Evolutionary conservation across 2,797 vertebrate genomes (phyloP), one percentile per base, ranked within the genome.

Genomic region (Amniataba percoides): DNA sequence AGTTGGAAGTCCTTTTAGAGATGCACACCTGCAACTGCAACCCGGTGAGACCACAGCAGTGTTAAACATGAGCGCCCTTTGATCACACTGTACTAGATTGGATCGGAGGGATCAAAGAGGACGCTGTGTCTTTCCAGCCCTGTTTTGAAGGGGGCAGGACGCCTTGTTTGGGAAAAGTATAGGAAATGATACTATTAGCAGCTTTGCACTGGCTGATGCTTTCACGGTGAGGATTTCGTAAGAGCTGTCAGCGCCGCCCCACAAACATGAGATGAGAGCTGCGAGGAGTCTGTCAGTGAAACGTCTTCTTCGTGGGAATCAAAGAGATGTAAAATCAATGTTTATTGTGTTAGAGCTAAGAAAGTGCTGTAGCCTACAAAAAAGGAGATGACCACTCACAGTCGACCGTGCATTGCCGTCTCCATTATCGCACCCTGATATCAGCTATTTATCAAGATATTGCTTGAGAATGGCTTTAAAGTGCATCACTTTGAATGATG

Each of bases 311-410:
- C 82, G 52, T 72, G 12, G 75, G 80, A 86, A 88, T 90, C 84
- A 87, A 88, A 91, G 81, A 74, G 83, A 90, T 90, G 81, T 84
- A 82, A 88, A 92, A 94, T 94, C 93, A 84, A 93, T 94, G 82
- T 74, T 81, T 80, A 94, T 91, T 65, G 78, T 64, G 75, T 93
- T 91, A 78, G 31, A 61, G 77, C 87, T 78, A 78, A 88, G 85
- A 84, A 89, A 81, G 86, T 80, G 80, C 77, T 87, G 80, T 80
- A 67, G 87, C 81, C 87, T 87, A 81, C 86, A 86, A 85, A 90
- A 90, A 87, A 62, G 63, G 77, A 81, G 74, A 89, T 78, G 83
- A 83, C 77, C 79, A 78, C 81, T 88, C 48, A 21, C 58, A 88
- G 73, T 59, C 36, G 1, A 82, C 67, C 21, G 40, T 78, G 64